Base-by-base conservation (phyloP, 2,113 vertebrate genomes). In the Heterotilapia buettikoferi region DNA sequence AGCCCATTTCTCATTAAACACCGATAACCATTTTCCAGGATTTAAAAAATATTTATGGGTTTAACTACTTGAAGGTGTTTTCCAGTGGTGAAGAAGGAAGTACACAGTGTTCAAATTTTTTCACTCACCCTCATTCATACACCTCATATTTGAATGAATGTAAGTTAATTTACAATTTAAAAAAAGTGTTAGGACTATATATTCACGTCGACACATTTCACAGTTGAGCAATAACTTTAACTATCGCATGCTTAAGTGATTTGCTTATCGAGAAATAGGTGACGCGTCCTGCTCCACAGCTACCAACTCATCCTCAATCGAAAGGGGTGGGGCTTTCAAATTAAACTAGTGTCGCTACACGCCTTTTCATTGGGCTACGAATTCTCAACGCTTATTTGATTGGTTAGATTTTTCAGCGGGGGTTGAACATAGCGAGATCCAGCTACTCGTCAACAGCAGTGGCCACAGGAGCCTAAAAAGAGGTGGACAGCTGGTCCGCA, bases 201-300 rank as follows among this genome's bases (percentile, higher is more conserved):
- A 36, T 54, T 54, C 24, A 47, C 10, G 0, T 50, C 10, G 26
- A 52, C 9, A 52, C 73, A 52, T 78, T 10, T 12, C 7, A 47
- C 13, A 61, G 73, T 86, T 92, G 56, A 38, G 84, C 45, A 91
- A 91, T 38, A 47, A 52, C 2, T 50, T 43, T 11, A 9, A 73
- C 31, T n/a, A 52, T 80, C 68, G 31, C 76, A n/a, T 82, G n/a
- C 10, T 85, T 86, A 33, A 4, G 18, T 38, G 10, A 78, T 63
- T 82, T 79, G 24, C 52, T 87, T 88, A 87, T 93, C 86, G 85
- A 73, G 5, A 59, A 68, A 78, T 31, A 57, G 79, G 26, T 96
- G 95, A 97, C 96, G 95, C 95, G 95, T 95, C 92, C 40, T 9
- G 56, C 50, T 92, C 84, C 18, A 88, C 81, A 54, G 80, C 10